Evolutionary conservation across 2,888 invertebrate genomes (phyloP).

Genomic region (Drosophila kanekoi): DNA sequence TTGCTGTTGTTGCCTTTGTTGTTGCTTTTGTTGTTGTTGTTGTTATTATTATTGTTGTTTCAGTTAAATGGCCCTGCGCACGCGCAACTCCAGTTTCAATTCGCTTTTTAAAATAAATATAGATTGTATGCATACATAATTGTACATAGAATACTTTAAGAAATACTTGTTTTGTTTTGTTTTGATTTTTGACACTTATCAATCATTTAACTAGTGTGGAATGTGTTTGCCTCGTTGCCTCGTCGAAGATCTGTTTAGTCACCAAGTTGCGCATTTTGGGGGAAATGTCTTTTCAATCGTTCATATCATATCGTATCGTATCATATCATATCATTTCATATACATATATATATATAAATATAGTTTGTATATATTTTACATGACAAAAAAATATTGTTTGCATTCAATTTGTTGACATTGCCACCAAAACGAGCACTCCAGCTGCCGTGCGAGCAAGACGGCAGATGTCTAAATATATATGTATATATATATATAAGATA

Average conservation of each 20-base stretch:
- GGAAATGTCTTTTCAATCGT: conserved; percentile 21
- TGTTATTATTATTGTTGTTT: conserved; percentile 27
- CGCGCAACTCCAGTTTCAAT: conserved; percentile 9
- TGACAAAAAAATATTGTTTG: conserved; percentile 9
- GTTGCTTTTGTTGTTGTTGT: conserved; percentile 13
- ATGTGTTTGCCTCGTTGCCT: conserved; percentile 53
- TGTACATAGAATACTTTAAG: conserved; percentile 58
- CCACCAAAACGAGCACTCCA: conserved; percentile 34
- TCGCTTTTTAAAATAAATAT: conserved; percentile 34
- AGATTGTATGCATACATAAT: conserved; percentile 33
- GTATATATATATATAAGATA: conserved; percentile 3
- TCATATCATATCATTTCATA: background rate
- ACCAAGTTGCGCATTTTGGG: conserved; percentile 17
- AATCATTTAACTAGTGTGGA: conserved; percentile 53
- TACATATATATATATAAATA: conserved; percentile 6
- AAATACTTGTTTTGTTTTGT: conserved; percentile 42
- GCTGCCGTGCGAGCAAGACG: conserved; percentile 31
- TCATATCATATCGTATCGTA: background rate
- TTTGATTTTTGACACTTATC: conserved; percentile 42
- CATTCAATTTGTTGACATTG: conserved; percentile 18
- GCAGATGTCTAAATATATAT: conserved; percentile 18
- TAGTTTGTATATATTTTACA: background rate
- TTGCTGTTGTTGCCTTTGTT: conserved; percentile 25
- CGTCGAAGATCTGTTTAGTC: conserved; percentile 17
- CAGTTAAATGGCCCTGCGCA: conserved; percentile 39